phyloP scores from a whole-genome alignment of 2,113 vertebrate species.

The Trachemys scripta region DNA sequence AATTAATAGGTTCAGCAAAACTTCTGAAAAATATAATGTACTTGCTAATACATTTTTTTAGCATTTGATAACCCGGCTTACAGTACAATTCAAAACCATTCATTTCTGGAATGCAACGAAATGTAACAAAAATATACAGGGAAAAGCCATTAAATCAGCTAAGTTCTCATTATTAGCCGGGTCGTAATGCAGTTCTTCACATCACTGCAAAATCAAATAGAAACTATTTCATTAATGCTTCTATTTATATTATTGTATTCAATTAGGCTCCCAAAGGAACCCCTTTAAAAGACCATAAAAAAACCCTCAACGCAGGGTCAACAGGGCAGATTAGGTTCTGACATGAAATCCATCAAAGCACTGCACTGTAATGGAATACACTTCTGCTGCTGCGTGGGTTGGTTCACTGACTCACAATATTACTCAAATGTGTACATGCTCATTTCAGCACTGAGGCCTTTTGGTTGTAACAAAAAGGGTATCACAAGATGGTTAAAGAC shows the following conservation, averaged over 20 bases:
- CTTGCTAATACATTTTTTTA: neutral
- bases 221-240: slow-evolving; percentile 58
- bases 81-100: neutral
- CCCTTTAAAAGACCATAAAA: slow-evolving; percentile 32
- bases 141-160: neutral
- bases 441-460: accelerated
- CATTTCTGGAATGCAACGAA: neutral
- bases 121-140: neutral
- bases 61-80: neutral
- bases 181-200: neutral
- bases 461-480: accelerated
- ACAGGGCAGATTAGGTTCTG: slow-evolving; percentile 76
- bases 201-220: accelerated
- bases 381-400: neutral
- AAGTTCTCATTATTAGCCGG: neutral
- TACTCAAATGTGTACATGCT: accelerated
- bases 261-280: slow-evolving; percentile 51
- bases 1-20: neutral
- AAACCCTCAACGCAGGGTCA: slow-evolving; percentile 15
- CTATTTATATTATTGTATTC: slow-evolving; percentile 50
- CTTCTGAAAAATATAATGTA: neutral
- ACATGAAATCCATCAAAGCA: slow-evolving; percentile 67
- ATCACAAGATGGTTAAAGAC: neutral
- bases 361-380: neutral
- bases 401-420: neutral